These are phyloP conservation scores for Mellilla xanthometata DNA, from an alignment of 2,888 invertebrate species.

Conservation along the genomic window DNA sequence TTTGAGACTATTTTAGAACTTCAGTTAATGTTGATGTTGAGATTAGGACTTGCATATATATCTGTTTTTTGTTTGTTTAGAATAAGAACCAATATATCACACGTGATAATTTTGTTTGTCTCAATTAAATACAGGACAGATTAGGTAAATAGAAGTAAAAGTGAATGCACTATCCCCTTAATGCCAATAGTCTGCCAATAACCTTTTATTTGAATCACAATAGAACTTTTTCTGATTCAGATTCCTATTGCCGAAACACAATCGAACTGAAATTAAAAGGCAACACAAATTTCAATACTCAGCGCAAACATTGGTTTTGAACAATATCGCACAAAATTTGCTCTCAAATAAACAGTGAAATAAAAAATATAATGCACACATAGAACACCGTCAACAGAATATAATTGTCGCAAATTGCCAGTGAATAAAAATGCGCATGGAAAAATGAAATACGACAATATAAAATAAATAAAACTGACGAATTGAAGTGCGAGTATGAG, in stretches of 20 bases:
- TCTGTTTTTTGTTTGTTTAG: too few species aligned
- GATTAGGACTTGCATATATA: too few species aligned
- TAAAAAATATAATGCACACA: conserved; percentile 46
- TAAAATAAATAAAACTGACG: neutral
- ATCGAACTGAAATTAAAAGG: conserved; percentile 26
- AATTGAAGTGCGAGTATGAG: conserved; percentile 30
- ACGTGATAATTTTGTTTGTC: too few species aligned
- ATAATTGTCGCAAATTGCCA: conserved; percentile 47
- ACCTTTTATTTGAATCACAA: too few species aligned
- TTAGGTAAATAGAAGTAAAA: too few species aligned
- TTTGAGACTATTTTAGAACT: conserved; percentile 15
- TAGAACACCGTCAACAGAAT: conserved; percentile 44
- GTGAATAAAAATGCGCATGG: too few species aligned
- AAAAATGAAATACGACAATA: conserved; percentile 24
- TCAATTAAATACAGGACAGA: too few species aligned
- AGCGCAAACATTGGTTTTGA: conserved; percentile 46
- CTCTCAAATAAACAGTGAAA: conserved; percentile 44
- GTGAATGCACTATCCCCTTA: too few species aligned
- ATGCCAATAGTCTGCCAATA: too few species aligned
- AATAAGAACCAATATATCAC: too few species aligned
- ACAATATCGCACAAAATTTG: conserved; percentile 48
- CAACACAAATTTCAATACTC: conserved; percentile 44
- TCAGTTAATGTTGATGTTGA: neutral
- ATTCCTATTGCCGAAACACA: neutral
- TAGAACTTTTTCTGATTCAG: neutral